Evolutionary conservation across 2,888 invertebrate genomes (phyloP), one percentile per base, ranked within the genome.

Genomic region (Eupelmus urozonus): DNA sequence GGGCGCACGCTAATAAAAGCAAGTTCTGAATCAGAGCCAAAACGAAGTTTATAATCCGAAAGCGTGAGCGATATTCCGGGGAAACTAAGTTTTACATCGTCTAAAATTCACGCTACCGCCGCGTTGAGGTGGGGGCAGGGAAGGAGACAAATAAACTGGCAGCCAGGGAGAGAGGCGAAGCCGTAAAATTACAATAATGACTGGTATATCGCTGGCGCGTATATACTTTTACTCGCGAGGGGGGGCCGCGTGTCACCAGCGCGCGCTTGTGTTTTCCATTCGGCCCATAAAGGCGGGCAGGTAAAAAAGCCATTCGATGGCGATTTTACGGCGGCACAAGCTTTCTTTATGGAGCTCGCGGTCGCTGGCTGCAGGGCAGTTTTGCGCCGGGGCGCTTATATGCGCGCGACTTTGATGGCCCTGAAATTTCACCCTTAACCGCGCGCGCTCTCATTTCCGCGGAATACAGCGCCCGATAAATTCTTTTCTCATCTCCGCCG

Each of bases 11-110:
- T 81, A 83, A 84, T 84, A 84, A 83, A 83, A 83, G 80, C 78
- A 65, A 82, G 76, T 83, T 83, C 79, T 82, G 83, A 84, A 83
- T 79, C 78, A 72, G 79, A 80, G 82, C 82, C 82, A 83, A 82
- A 79, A 76, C 67, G 51, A 81, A 81, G 80, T 81, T 81, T 81
- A 80, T 78, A 81, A 81, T 80, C 62, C 70, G 53, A 65, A 66
- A 65, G 75, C 76, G 59, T 73, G 76, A 71, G 69, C 49, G 78
- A 79, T 80, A 80, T 80, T 78, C 75, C 53, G 20, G 13, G 62
- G 20, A 55, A 67, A 45, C 62, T 40, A 40, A 59, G 75, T 62
- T 73, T 76, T 60, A 57, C 67, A 63, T 57, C 60, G 59, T 42
- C 40, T 16, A 40, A 65, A 76, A 74, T 79, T 60, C 66, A 45